Conservation (phyloP, 1,140 invertebrate species). For the Macrobrachium nipponense region DNA sequence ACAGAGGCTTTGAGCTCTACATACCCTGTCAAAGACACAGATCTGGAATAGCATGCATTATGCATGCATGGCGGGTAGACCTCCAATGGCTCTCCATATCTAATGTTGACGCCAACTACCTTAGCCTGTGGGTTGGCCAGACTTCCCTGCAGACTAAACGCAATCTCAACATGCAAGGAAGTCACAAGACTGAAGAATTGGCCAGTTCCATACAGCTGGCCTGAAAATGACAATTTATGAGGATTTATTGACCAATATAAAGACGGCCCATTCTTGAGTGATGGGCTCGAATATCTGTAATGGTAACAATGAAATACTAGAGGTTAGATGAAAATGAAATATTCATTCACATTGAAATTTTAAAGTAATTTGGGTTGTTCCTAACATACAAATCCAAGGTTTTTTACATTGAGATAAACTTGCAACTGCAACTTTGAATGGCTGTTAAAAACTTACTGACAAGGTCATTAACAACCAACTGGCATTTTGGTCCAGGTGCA, state of each 20-base stretch:
- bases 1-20: slow-evolving; percentile 68
- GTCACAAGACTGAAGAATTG: slow-evolving; percentile 31
- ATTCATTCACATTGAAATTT: too few relatives aligned
- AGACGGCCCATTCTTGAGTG: not conserved
- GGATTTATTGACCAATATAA: not conserved
- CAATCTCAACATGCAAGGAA: slow-evolving; percentile 40
- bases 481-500: too few relatives aligned
- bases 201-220: not conserved
- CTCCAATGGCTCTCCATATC: slow-evolving; percentile 23
- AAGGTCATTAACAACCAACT: too few relatives aligned
- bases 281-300: too few relatives aligned
- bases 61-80: not conserved
- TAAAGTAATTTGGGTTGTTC: too few relatives aligned
- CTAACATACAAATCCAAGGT: too few relatives aligned
- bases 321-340: too few relatives aligned
- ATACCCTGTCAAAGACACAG: not conserved
- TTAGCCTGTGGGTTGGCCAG: slow-evolving; percentile 55
- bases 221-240: not conserved
- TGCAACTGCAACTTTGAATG: too few relatives aligned
- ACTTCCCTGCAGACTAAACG: slow-evolving; percentile 37
- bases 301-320: too few relatives aligned
- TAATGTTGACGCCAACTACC: slow-evolving; percentile 51
- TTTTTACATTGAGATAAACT: too few relatives aligned
- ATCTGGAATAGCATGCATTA: not conserved
- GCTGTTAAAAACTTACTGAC: too few relatives aligned